Base-by-base conservation (phyloP, 2,797 vertebrate genomes). In the Mormyrops attenuatus region DNA sequence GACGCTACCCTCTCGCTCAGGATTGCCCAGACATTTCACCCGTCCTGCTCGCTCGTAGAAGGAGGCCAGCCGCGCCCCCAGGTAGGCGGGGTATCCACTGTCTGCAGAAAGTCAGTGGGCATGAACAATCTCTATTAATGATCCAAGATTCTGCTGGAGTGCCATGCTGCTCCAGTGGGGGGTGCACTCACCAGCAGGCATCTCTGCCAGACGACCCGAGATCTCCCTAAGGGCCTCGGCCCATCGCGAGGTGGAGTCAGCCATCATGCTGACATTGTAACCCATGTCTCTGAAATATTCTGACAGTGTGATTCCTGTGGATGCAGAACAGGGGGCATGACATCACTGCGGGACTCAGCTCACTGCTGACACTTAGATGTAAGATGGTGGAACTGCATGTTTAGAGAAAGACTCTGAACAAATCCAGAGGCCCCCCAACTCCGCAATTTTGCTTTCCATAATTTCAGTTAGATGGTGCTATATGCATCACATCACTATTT, bases 231-330 rank as follows among this genome's bases (percentile, higher is more conserved):
- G 97, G 90, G 98, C 99, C 92, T 99, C 99, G 0, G 99, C 99
- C 99, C 99, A 99, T 93, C 99, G 95, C 85, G 99, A 99, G 0
- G 99, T 99, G 0, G 99, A 99, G 93, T 99, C 99, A 26, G 99
- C 99, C 99, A 99, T 99, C 99, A 99, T 99, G 92, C 99, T 99
- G 93, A 99, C 98, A 0, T 99, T 96, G 92, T 99, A 99, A 80
- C 99, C 99, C 99, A 99, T 99, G 92, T 99, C 99, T 89, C 99
- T 95, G 95, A 99, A 99, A 94, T 99, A 99, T 91, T 99, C 99
- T 0, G 99, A 99, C 85, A 99, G 94, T 0, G 99, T 99, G 94
- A 99, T 99, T 41, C 99, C 99, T 99, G 93, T 38, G 90, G 91
- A 89, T 87, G 4, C 22, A 89, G 52, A 77, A 38, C 55, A 55